A percentile compares a stretch with the other conserved stretches of the same genome.
These are phyloP conservation scores for Chromis chromis DNA, from an alignment of 2,797 vertebrate genomes.

Conservation along the genomic window DNA sequence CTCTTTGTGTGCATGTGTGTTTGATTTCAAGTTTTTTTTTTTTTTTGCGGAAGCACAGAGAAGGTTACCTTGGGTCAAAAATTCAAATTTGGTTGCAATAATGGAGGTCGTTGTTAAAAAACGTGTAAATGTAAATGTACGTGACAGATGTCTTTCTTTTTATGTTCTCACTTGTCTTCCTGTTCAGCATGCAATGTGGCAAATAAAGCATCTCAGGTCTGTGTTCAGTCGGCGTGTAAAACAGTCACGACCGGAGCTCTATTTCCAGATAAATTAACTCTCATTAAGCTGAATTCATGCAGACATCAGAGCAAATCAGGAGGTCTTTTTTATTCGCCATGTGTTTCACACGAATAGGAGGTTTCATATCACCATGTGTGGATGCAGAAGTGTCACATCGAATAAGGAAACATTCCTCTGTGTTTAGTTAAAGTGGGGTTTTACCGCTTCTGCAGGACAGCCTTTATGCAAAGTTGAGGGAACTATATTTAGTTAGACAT, in stretches of 20 bases:
- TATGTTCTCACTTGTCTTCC: not conserved
- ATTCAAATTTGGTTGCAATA: conserved; percentile 13
- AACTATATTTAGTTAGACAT: no score
- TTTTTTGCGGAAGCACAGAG: conserved; percentile 3
- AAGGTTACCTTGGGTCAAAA: conserved; percentile 60
- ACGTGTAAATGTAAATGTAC: conserved; percentile 16
- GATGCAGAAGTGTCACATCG: not conserved
- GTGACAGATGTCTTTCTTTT: conserved; percentile 6
- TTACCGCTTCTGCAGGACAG: not conserved
- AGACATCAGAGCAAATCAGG: conserved; percentile 10
- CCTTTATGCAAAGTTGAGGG: not conserved
- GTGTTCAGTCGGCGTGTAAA: not conserved
- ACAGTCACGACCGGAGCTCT: not conserved
- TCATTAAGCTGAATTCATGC: conserved; percentile 43
- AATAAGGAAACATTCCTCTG: conserved; percentile 15
- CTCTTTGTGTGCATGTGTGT: conserved; percentile 6
- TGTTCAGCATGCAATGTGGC: not conserved
- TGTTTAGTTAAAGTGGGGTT: not conserved
- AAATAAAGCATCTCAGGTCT: no score
- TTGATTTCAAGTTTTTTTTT: conserved; percentile 21
- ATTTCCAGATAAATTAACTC: not conserved
- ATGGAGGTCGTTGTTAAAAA: conserved; percentile 39
- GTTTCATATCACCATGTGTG: conserved; percentile 8
- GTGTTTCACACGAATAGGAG: not conserved
- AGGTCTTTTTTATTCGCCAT: not conserved